Base-by-base conservation (phyloP, 2,888 invertebrate species). In the Melanostoma scalare region DNA sequence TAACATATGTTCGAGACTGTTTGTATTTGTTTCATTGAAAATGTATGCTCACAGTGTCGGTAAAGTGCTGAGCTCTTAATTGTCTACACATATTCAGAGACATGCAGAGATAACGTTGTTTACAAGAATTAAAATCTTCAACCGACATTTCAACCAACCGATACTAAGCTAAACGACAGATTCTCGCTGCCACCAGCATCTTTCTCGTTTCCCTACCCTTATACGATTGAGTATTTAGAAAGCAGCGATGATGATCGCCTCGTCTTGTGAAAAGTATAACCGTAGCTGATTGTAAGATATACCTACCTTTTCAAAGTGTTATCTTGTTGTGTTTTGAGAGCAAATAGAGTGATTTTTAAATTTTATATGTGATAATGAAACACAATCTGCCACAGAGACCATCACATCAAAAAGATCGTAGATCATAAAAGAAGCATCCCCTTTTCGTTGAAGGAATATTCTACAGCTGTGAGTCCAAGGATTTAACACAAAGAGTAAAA, bases 81-180 rank as follows among this genome's bases (percentile, higher is more conserved):
- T 56, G 61, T 40, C 42, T 40, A 42, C 52, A 48, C 65, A 38
- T 67, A 74, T 71, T 72, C 53, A 44, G 44, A 85, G 52, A 55
- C 48, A 30, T 68, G 65, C 50, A 65, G 86, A 87, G 89, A 89
- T 89, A 89, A 89, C 86, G 88, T 88, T 89, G 90, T 89, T 89
- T 89, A 89, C 90, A 86, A 86, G 86, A 88, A 86, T 85, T 78
- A 77, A 75, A 79, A 60, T 79, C 69, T 55, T 61, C 79, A 82
- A 68, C 77, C 63, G 71, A 68, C 85, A 86, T 80, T 61, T 61
- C 42, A 48, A 58, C 52, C n/a, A 55, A 40, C 50, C 50, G 30
- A 63, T 48, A 55, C 9, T 48, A 36, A 56, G 40, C 40, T 4
- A 6, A n/a, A 42, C 44, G 53, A 38, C 33, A 53, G 60, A 44